These are phyloP conservation scores for Vulpes vulpes DNA, from an alignment of 2,113 vertebrate genomes.

Conservation along the genomic window DNA sequence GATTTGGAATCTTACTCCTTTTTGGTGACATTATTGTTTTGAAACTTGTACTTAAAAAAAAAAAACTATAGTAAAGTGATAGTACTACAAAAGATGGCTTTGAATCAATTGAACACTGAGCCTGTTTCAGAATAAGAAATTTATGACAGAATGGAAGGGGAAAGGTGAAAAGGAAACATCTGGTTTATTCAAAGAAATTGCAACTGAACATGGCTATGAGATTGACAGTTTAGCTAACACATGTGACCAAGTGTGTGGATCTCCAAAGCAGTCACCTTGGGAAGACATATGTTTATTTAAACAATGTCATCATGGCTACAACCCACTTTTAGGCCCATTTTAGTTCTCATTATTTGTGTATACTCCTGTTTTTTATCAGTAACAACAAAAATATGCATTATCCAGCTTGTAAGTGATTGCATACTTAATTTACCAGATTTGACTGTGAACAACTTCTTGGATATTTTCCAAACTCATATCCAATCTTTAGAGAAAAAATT, in stretches of 20 bases:
- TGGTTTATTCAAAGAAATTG: conserved; percentile 55
- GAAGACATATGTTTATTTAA: conserved; percentile 46
- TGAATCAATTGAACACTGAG: background rate
- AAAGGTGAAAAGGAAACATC: conserved; percentile 58
- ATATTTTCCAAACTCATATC: conserved; percentile 60
- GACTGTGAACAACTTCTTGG: conserved; percentile 40
- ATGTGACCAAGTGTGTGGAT: background rate
- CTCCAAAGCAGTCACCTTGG: background rate
- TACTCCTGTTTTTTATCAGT: background rate
- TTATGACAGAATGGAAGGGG: conserved; percentile 44
- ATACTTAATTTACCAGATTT: conserved; percentile 37
- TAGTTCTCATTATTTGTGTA: conserved; percentile 1
- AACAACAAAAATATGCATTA: background rate
- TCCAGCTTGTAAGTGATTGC: conserved; percentile 10
- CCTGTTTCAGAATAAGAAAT: conserved; percentile 53
- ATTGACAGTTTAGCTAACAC: background rate
- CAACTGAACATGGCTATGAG: background rate
- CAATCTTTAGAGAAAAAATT: conserved; percentile 26
- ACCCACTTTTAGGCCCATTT: background rate
- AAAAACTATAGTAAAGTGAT: background rate
- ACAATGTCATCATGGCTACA: background rate
- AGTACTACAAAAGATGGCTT: background rate
- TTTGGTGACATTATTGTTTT: background rate
- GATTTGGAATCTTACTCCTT: conserved; percentile 15
- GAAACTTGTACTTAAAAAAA: background rate